Evolutionary conservation across 1,140 invertebrate species (phyloP).

Genomic region (Achroia grisella): DNA sequence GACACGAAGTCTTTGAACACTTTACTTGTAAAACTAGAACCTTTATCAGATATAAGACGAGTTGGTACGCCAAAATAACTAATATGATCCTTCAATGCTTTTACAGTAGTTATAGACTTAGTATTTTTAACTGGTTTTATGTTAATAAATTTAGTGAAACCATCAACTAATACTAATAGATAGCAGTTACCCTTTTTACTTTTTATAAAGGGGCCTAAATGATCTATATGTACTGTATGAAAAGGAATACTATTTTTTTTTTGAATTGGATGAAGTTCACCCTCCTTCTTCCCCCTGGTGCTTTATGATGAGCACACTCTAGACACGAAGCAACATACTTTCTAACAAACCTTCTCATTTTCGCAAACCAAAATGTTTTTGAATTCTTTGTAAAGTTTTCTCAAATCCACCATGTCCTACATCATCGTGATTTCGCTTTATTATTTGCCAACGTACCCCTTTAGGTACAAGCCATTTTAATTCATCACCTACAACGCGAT

Average conservation of each 20-base stretch:
- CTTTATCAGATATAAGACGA: background rate
- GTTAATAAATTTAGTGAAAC: conserved; percentile 4
- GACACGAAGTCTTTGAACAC: background rate
- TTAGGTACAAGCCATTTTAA: conserved; percentile 3
- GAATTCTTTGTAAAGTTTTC: background rate
- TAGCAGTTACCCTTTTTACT: conserved; percentile 3
- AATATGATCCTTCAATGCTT: background rate
- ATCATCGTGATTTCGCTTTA: background rate
- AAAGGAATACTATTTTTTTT: background rate
- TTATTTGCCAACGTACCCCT: background rate
- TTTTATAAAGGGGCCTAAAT: conserved; percentile 1
- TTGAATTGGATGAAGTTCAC: background rate
- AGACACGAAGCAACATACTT: background rate
- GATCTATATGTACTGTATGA: background rate
- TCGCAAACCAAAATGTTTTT: background rate
- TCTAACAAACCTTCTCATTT: background rate
- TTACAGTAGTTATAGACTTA: background rate
- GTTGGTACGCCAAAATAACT: background rate
- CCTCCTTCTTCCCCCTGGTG: background rate
- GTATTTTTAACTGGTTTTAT: background rate
- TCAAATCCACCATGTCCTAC: background rate
- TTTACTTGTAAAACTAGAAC: background rate
- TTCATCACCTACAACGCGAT: conserved; percentile 1
- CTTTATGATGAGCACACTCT: background rate
- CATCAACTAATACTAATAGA: conserved; percentile 4